Base-by-base conservation (phyloP, 2,113 vertebrate genomes). In the Pogona vitticeps region DNA sequence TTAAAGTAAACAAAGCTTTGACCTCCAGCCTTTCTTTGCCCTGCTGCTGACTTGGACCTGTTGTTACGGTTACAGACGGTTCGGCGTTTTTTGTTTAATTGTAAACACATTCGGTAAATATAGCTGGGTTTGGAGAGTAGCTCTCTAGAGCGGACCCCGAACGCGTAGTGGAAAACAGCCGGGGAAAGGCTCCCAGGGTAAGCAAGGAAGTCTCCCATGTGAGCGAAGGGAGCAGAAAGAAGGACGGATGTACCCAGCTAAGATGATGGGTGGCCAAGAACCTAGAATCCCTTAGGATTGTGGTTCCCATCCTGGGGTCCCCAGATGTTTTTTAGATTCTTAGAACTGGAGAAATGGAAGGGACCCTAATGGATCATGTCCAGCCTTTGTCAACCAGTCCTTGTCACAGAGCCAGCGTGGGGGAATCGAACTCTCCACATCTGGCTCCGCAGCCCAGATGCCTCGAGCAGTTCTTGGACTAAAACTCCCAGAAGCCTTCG, bases 1-100 rank as follows among this genome's bases (percentile, higher is more conserved):
- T 96, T 94, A 96, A 96, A 96, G 94, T 93, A 94, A 96, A 95
- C 95, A 95, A 91, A 52, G 72, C 18, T 33, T 86, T 94, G 94
- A 91, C 94, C 95, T 91, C 90, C 93, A 85, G 63, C 93, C 86
- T 88, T 6, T 1, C 14, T 0, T 86, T 95, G 93, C 93, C 94
- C 93, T 1, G 75, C 65, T 26, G 40, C 94, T 93, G 94, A 91
- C 94, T 92, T 46, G 82, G 80, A 86, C 85, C 15, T 80, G 88
- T 89, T 85, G 91, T 42, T 28, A 89, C 63, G 42, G 86, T 87
- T 89, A 87, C 92, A 87, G 79, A 65, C 31, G 5, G 59, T 85
- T 12, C 36, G 33, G 86, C 88, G 9, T 76, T 40, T 86, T 52
- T 46, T 52, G 86, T 59, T 85, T 92, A 94, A 94, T 93, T 93